Base-by-base conservation (phyloP, 2,113 vertebrate species). In the Hyperopisus bebe region DNA sequence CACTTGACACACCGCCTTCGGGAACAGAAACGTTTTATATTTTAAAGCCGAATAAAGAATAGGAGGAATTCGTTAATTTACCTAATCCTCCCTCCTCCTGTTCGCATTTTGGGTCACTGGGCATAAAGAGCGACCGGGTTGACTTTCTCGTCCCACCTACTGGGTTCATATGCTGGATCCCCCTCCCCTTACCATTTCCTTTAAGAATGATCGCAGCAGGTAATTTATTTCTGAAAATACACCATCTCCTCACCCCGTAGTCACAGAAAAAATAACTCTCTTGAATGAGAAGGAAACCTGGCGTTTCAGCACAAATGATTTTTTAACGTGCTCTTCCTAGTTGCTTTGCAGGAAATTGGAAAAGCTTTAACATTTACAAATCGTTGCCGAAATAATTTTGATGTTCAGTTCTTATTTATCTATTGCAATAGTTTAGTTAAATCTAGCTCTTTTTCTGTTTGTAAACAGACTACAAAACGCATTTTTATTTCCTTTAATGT, bases 211-310 rank as follows among this genome's bases (percentile, higher is more conserved):
- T 82, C 31, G 35, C 88, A 42, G 88, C 55, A 21, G 88, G 74
- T 89, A 24, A 51, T 89, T 89, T 89, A 53, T 51, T 53, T 89
- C 39, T 83, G 74, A 47, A 89, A 89, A 89, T 83, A 66, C 47
- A 77, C 47, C 27, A n/a, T 88, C 88, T 47, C 31, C 31, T 44
- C 74, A 44, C 88, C 74, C 88, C 39, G 48, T 83, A 39, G 15
- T n/a, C 70, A 44, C 88, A 42, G 6, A 19, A n/a, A 53, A 88
- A 88, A 74, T 88, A 31, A 27, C 62, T 82, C 15, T 27, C 70
- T 89, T 89, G 47, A 80, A 50, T 35, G 47, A 47, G 84, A 50
- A 50, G 8, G 7, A n/a, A 48, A 5, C 13, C 47, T 48, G 11
- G 8, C 21, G 19, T 86, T 47, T 84, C 44, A n/a, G 44, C 19